These are phyloP conservation scores for Leucoraja erinaceus DNA, from an alignment of 2,113 vertebrate genomes.

Conservation along the genomic window DNA sequence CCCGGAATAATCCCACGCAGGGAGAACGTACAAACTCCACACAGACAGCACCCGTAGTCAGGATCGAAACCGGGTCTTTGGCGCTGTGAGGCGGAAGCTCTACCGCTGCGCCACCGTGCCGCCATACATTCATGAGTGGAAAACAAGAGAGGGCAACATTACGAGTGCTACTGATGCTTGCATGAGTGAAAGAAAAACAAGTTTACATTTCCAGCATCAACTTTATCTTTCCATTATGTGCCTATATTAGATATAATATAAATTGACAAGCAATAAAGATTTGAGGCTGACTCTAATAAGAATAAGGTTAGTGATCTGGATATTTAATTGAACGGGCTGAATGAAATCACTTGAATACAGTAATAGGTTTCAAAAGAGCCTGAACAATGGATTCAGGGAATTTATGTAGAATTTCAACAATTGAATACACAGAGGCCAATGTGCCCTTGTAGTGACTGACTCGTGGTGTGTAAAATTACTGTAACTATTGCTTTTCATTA, in stretches of 20 bases:
- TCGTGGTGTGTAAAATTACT: background rate
- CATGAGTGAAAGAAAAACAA: background rate
- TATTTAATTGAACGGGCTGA: background rate
- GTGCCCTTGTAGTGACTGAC: background rate
- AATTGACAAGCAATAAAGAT: background rate
- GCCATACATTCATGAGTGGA: background rate
- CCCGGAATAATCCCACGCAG: no score
- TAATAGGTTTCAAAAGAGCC: background rate
- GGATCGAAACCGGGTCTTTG: no score
- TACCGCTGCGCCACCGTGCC: no score
- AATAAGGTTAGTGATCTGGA: background rate
- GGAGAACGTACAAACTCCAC: no score
- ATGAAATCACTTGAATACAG: background rate
- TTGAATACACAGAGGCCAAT: background rate
- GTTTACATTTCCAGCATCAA: background rate
- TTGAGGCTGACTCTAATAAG: background rate
- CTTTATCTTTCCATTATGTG: background rate
- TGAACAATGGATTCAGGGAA: background rate
- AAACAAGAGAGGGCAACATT: background rate
- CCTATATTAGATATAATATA: background rate
- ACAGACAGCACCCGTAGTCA: no score
- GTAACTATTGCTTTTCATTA: background rate
- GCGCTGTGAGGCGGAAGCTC: no score
- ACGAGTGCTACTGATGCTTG: background rate
- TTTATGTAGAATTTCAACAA: background rate